Base-by-base conservation (phyloP, 2,797 vertebrate genomes). In the Dermochelys coriacea region DNA sequence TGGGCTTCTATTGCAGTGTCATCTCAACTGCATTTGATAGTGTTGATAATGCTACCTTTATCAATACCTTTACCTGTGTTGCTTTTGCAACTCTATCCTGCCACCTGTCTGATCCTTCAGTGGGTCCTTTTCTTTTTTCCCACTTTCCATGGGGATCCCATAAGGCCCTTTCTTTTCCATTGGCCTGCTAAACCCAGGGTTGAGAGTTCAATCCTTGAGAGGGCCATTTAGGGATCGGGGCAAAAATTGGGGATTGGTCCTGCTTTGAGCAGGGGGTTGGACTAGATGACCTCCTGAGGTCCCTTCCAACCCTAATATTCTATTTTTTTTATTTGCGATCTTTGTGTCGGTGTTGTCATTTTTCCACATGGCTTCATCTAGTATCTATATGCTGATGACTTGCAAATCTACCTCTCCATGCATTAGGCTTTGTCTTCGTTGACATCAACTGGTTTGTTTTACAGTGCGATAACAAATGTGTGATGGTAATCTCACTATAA, bases 21-120 rank as follows among this genome's bases (percentile, higher is more conserved):
- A 49, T 9, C 27, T 77, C 37, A 49, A 80, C 41, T 92, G 57
- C 93, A 85, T 92, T 95, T 92, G 25, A 34, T 93, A 61, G 78
- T 79, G 29, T 94, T 81, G 16, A 93, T 25, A 45, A 89, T 71
- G 14, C 49, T 91, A 52, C 52, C 45, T 95, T 85, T 84, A 51
- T 92, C 84, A 59, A 91, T 94, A 85, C 91, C 41, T 74, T 92
- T 91, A 49, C 82, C 74, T 61, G 59, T 34, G 29, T 16, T 34
- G 31, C 18, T 23, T 71, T 12, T 41, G 37, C 37, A 71, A 12
- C 68, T 49, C 45, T 75, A 47, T 47, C 41, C 45, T 74, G 9
- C 68, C 68, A 74, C 6, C 11, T 45, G 21, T 74, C 68, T 41
- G 14, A 45, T 49, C 21, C 18, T 71, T 71, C 45, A 49, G 3